A percentile compares a stretch with the other conserved stretches of the same genome.
These are phyloP conservation scores for Arrhamphus sclerolepis DNA, from an alignment of 2,797 vertebrate genomes.

Conservation along the genomic window DNA sequence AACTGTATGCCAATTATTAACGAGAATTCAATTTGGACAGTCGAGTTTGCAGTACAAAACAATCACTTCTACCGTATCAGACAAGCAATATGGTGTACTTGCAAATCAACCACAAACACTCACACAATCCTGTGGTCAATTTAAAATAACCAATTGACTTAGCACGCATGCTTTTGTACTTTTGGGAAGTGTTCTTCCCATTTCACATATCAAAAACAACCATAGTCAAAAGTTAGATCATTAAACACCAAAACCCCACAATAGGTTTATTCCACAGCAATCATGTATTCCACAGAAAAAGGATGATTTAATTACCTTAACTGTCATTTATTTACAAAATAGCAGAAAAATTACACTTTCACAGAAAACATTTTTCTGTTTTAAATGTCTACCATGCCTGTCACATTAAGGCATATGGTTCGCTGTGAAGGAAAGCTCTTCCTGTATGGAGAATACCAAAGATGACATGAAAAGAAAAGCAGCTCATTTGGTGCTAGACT, in stretches of 20 bases:
- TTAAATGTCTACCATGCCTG: neutral
- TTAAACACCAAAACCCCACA: slow-evolving; percentile 8
- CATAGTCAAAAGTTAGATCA: neutral
- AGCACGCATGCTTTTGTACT: too few species aligned
- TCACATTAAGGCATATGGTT: neutral
- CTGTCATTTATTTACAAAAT: slow-evolving; percentile 3
- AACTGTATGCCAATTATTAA: too few species aligned
- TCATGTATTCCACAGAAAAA: slow-evolving; percentile 23
- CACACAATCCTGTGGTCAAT: too few species aligned
- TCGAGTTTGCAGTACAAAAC: too few species aligned
- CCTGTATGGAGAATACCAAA: slow-evolving; percentile 13
- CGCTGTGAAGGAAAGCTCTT: slow-evolving; percentile 1
- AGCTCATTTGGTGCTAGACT: slow-evolving; percentile 1
- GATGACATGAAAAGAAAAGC: neutral
- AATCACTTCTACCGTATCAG: too few species aligned
- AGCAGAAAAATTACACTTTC: neutral
- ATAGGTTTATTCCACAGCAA: neutral
- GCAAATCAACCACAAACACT: too few species aligned
- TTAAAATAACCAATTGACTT: too few species aligned
- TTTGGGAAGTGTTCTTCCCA: too few species aligned
- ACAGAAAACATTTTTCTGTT: neutral
- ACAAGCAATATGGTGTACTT: too few species aligned
- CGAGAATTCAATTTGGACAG: too few species aligned
- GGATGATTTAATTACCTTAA: neutral
- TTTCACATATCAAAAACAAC: too few species aligned